Base-by-base conservation (phyloP, 2,888 invertebrate genomes). In the Sinohyriopsis cumingii region DNA sequence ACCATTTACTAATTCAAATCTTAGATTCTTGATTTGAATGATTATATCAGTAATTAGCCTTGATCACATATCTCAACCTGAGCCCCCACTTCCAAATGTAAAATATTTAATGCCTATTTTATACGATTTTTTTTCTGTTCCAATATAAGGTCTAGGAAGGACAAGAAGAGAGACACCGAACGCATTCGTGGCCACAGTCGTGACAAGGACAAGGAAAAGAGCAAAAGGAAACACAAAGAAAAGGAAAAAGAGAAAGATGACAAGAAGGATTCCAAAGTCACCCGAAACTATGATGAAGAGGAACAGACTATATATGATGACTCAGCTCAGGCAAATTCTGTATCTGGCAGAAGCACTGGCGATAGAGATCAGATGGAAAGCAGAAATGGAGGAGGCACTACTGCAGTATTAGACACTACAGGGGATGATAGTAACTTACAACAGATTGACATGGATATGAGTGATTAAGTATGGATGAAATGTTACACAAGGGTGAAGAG, bases 381-480 rank as follows among this genome's bases (percentile, higher is more conserved):
- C 45, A 53, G 63, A 20, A 55, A 63, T 6, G 67, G 67, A 25
- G 24, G 57, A 20, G 28, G 22, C 19, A 54, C 55, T 33, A 65
- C 65, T 54, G 62, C 45, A 56, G 15, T 67, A 65, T 64, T 59
- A 68, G 60, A 67, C 5, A 56, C 66, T 5, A 68, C 73, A 12
- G 73, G 69, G 55, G 78, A 77, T 54, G 80, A 80, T 55, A 76
- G 65, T 22, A 82, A 86, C 66, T 71, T 83, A 33, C 85, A 85
- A 67, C 71, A 77, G 59, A 82, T 84, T 25, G 86, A 86, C 69
- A 86, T 86, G 86, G 86, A 86, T 60, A 85, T 84, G 83, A 86
- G 86, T 75, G 87, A 85, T 68, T 86, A 72, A 55, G n/a, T 12
- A 45, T 45, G 5, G 15, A 12, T 12, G 15, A 45, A 45, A 15